Percentiles rank a stretch among this genome's conserved stretches.
These are phyloP conservation scores for Acanthiza pusilla DNA, from an alignment of 2,797 vertebrate species.

Conservation along the genomic window DNA sequence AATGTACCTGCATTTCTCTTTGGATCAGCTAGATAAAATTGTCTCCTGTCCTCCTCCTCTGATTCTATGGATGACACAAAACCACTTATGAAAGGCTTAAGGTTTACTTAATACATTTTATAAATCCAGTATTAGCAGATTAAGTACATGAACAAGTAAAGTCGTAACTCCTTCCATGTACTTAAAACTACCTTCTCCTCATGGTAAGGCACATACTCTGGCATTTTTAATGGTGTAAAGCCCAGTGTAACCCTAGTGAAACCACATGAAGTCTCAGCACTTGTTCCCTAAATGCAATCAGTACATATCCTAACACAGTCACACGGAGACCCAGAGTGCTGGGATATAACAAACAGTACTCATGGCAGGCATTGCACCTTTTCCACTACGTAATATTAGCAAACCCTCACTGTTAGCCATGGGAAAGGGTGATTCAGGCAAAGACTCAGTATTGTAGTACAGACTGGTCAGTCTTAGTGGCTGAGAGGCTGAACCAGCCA, in stretches of 20 bases:
- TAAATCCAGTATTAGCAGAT: neutral
- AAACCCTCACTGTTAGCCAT: neutral
- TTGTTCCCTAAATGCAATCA: neutral
- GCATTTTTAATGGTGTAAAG: neutral
- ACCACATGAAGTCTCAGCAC: neutral
- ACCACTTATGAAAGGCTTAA: neutral
- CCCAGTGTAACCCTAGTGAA: neutral
- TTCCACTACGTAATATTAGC: accelerated
- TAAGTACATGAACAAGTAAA: neutral
- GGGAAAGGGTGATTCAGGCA: neutral
- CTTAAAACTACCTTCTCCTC: neutral
- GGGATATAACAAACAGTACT: neutral
- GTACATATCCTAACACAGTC: neutral
- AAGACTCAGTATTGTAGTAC: neutral
- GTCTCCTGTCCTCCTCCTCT: neutral
- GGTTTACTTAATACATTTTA: neutral
- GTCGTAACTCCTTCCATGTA: neutral
- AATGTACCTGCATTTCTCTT: neutral
- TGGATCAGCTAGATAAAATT: neutral
- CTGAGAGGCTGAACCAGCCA: neutral
- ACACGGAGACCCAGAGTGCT: accelerated
- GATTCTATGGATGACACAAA: neutral
- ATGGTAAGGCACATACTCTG: neutral
- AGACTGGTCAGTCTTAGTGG: neutral
- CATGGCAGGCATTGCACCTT: neutral